phyloP scores from a whole-genome alignment of 2,888 invertebrate genomes.

The Parnassius smintheus region DNA sequence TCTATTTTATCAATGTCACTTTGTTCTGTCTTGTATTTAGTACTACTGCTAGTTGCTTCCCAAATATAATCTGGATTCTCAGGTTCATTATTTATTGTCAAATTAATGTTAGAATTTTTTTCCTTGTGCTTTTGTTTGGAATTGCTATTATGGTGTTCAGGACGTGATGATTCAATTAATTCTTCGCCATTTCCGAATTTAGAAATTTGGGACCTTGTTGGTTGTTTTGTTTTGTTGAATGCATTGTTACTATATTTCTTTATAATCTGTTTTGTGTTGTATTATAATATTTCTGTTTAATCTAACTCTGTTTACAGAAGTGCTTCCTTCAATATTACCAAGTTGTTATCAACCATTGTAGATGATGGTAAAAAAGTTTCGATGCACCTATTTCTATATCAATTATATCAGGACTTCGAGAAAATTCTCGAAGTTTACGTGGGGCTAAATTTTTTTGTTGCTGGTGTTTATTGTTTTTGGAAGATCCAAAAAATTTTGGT shows the following conservation, averaged over 20 bases:
- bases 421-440: conserved; percentile 41
- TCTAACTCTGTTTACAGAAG: conserved; percentile 49
- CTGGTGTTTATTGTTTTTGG: conserved; percentile 41
- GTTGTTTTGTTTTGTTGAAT: conserved; percentile 21
- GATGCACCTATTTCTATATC: conserved; percentile 70
- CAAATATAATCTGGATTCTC: not conserved
- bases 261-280: too few relatives aligned
- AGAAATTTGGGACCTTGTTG: not conserved
- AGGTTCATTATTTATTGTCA: not conserved
- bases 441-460: conserved; percentile 37
- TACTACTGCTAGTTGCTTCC: not conserved
- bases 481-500: conserved; percentile 55
- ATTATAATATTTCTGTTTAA: too few relatives aligned
- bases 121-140: not conserved
- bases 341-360: too few relatives aligned
- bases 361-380: conserved; percentile 59
- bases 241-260: conserved; percentile 24
- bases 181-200: conserved; percentile 8
- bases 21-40: not conserved
- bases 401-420: conserved; percentile 52
- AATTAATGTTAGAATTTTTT: not conserved
- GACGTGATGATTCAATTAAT: conserved; percentile 1
- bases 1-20: not conserved
- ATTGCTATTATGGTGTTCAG: not conserved
- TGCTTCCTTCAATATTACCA: too few relatives aligned